These are phyloP conservation scores for Lutjanus argentimaculatus DNA, from an alignment of 2,797 vertebrate genomes.

Conservation along the genomic window DNA sequence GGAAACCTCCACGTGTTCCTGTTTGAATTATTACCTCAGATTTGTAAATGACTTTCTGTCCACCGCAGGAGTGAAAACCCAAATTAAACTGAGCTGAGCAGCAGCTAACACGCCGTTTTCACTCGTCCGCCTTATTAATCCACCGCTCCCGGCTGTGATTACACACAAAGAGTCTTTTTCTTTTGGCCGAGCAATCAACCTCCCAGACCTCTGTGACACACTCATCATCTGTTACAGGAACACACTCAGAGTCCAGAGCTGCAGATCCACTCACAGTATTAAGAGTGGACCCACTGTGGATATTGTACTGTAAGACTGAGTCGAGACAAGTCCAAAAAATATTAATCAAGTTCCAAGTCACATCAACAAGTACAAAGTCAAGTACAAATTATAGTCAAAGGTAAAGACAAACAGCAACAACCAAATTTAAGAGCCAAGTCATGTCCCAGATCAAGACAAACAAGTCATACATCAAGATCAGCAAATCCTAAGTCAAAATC, in stretches of 20 bases:
- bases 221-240: slow-evolving; percentile 39
- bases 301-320: background rate
- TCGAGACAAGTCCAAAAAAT: background rate
- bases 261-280: background rate
- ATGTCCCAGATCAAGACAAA: too few relatives aligned
- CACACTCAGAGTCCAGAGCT: slow-evolving; percentile 1
- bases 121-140: slow-evolving; percentile 53
- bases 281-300: background rate
- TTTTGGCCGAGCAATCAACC: slow-evolving; percentile 51
- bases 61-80: slow-evolving; percentile 29
- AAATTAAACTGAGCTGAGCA: slow-evolving; percentile 51
- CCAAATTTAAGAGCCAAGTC: too few relatives aligned
- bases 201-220: slow-evolving; percentile 24
- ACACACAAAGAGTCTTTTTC: slow-evolving; percentile 41
- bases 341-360: too few relatives aligned
- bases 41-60: slow-evolving; percentile 57
- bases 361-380: background rate
- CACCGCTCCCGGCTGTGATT: slow-evolving; percentile 36
- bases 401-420: too few relatives aligned
- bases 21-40: slow-evolving; percentile 34
- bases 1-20: slow-evolving; percentile 11
- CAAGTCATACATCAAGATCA: too few relatives aligned
- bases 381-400: background rate
- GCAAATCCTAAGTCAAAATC: too few relatives aligned
- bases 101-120: slow-evolving; percentile 29